Evolutionary conservation across 2,888 invertebrate genomes (phyloP), one percentile per base, ranked within the genome.

Genomic region (Pristionchus fissidentatus): DNA sequence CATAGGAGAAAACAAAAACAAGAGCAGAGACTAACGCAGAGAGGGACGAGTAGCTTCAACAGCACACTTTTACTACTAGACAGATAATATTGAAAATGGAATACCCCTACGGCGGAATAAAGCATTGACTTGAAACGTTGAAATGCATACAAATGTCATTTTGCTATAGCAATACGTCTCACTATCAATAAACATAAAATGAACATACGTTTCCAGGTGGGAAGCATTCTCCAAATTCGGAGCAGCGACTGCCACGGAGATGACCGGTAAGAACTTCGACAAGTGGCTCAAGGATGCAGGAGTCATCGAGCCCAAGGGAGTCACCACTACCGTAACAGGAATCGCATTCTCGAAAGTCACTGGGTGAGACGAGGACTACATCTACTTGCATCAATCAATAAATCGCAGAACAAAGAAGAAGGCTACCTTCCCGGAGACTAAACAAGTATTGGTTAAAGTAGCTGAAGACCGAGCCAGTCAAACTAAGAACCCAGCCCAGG

Each of bases 231-330:
- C 87, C 46, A 92, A 91, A 84, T 92, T 92, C 82, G 92, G 92
- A 62, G 87, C 90, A 19, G 88, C 89, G 8, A 89, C 88, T 2
- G 90, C 90, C 3, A 90, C 89, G 38, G 91, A 91, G 86, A 92
- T 92, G 89, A 92, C 92, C 41, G 91, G 92, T 77, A 92, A 92
- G 85, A 92, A 92, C 87, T 91, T 92, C 82, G 92, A 92, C 87
- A 92, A 92, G 80, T 88, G 88, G 90, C 84, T 89, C 29, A 88
- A 90, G 85, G 92, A 92, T 84, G 92, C 91, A 10, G 91, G 90
- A 52, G 89, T 92, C 8, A 84, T 92, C 43, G 90, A 91, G 55
- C 85, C 85, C 46, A 92, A 91, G 78, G 78, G 83, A 13, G 86
- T 92, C 84, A 92, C 91, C 26, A 89, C 91, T 3, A 92, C 91